Evolutionary conservation across 1,140 invertebrate species (phyloP), one percentile per base, ranked within the genome.

Genomic region (Micrasema longulum): DNA sequence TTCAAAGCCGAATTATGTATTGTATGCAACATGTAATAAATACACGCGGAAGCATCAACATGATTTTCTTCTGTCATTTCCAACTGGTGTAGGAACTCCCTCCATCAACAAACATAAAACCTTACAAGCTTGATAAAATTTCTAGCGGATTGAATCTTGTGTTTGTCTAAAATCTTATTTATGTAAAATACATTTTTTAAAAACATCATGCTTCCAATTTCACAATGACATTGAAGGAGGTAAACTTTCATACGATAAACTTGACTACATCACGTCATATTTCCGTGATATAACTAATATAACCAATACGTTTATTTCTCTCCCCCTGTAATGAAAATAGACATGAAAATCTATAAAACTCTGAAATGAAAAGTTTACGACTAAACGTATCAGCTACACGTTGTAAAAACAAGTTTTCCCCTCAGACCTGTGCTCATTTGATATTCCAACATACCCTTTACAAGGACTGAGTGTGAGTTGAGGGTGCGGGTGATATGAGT

Each of bases 371-470:
- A 26, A 31, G 23, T 55, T 55, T 55, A 55, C 26, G 52, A 55
- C 52, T 31, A 1, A 55, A 55, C 11, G 52, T 55, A 55, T 55
- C 52, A 31, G 26, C 52, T 55, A 23, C 23, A 36, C 12, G 52
- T 55, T 31, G 26, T 55, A 36, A 36, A 55, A 55, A 31, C 52
- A 14, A 16, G 20, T 12, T 55, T 55, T 47, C n/a, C 43, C 52
- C 26, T 12, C n/a, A 31, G 26, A 36, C n/a, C 26, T 31, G 12
- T 55, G 12, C 6, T 55, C 26, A 55, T 16, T 55, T 55, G 16
- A 36, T n/a, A 36, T 55, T 55, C 11, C 14, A n/a, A 9, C 11
- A 9, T 7, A 5, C 23, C 26, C 35, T 31, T 36, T 55, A 55
- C 23, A 55, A 23, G 23, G 16, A 6, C 5, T 47, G 43, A 31